Evolutionary conservation across 2,888 invertebrate species (phyloP).

Genomic region (Thyatira batis): DNA sequence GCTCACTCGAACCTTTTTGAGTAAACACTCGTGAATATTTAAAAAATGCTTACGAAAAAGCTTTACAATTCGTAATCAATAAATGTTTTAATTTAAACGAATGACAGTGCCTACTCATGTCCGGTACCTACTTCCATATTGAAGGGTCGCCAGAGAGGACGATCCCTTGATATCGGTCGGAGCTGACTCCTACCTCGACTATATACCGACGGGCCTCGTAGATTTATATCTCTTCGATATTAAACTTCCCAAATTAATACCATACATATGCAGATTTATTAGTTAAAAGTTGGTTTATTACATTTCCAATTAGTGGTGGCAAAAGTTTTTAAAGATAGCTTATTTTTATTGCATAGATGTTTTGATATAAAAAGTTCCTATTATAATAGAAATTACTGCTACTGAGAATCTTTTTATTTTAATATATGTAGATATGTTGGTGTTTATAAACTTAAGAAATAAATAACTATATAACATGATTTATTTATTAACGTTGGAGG

Average conservation of each 20-base stretch:
- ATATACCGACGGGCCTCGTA: constrained; percentile 18
- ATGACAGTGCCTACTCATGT: background rate
- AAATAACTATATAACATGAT: no score
- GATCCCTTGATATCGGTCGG: constrained; percentile 19
- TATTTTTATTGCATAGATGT: no score
- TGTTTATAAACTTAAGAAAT: no score
- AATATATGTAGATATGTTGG: no score
- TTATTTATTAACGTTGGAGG: no score
- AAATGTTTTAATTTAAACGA: background rate
- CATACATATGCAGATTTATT: background rate
- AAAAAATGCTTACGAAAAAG: background rate
- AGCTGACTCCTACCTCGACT: constrained; percentile 33
- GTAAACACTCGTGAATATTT: background rate
- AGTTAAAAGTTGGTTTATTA: background rate
- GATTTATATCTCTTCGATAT: constrained; percentile 32
- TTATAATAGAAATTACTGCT: no score
- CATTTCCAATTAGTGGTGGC: background rate
- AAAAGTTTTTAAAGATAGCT: background rate
- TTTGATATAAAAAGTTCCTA: no score
- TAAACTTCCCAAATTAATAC: constrained; percentile 26
- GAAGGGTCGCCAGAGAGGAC: constrained; percentile 1
- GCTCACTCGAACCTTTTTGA: background rate
- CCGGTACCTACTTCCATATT: background rate
- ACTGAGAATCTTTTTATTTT: no score
- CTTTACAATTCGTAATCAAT: background rate